Percentiles rank a stretch among this genome's conserved stretches.
Evolutionary conservation across 2,797 vertebrate genomes (phyloP).

Genomic region (Paramormyrops hopkinsi): DNA sequence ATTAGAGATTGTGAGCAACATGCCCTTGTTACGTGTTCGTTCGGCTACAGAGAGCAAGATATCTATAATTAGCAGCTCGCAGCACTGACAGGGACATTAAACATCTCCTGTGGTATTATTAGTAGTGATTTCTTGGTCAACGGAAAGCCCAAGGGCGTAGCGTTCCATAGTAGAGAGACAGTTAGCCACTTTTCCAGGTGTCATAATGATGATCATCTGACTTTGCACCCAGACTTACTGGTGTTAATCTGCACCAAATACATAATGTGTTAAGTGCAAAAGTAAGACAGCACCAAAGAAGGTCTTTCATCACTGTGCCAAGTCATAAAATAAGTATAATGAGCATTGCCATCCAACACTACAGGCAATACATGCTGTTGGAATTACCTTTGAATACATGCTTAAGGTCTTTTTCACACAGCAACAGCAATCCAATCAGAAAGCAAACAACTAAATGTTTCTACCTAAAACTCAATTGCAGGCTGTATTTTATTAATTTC

Average conservation of each 20-base stretch:
- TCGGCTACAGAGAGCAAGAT: constrained; percentile 17
- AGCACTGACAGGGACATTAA: constrained; percentile 7
- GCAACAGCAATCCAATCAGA: constrained; percentile 23
- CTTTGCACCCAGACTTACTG: constrained; percentile 22
- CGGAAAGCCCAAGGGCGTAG: neutral
- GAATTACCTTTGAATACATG: neutral
- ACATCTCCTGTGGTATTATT: constrained; percentile 24
- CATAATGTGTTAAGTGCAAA: constrained; percentile 1
- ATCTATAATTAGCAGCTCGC: constrained; percentile 27
- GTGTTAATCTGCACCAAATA: neutral
- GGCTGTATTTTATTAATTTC: constrained; percentile 7
- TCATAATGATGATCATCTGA: constrained; percentile 22
- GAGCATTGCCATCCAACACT: neutral
- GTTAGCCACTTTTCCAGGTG: constrained; percentile 2
- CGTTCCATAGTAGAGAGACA: neutral
- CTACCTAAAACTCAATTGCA: constrained; percentile 16
- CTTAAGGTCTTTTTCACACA: neutral
- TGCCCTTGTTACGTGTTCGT: neutral
- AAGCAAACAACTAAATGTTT: constrained; percentile 24
- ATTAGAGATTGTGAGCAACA: neutral
- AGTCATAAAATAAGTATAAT: neutral
- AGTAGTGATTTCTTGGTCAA: constrained; percentile 23
- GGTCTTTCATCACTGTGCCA: neutral
- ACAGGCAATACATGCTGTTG: neutral
- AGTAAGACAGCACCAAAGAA: neutral